A percentile compares a stretch with the other conserved stretches of the same genome.
Evolutionary conservation across 2,113 vertebrate genomes (phyloP).

Genomic region (Epinephelus fuscoguttatus): DNA sequence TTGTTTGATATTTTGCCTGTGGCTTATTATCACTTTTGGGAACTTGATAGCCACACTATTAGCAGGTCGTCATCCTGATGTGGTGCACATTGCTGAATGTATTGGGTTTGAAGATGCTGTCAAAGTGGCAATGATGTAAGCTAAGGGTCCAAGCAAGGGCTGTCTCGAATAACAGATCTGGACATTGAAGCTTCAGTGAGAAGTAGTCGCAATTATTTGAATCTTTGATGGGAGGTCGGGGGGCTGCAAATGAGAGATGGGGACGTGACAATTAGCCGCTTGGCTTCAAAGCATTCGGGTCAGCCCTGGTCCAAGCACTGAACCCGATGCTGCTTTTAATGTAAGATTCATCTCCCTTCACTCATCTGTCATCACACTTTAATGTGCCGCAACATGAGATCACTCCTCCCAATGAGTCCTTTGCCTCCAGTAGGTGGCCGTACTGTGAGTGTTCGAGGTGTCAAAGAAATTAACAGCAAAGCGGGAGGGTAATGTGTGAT

Average conservation of each 20-base stretch:
- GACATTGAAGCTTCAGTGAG: no score
- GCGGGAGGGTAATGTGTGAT: conserved; percentile 32
- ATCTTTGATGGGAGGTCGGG: no score
- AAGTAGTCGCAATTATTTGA: no score
- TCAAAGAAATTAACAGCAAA: conserved; percentile 52
- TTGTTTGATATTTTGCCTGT: not conserved
- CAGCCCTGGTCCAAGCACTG: not conserved
- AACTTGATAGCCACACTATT: conserved; percentile 19
- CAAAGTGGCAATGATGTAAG: conserved; percentile 9
- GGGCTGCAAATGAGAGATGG: no score
- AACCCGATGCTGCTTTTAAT: conserved; percentile 37
- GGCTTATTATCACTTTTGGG: conserved; percentile 11
- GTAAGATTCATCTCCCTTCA: conserved; percentile 37
- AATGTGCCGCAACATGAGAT: conserved; percentile 65
- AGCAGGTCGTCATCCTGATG: conserved; percentile 38
- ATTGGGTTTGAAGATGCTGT: conserved; percentile 35
- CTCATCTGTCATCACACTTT: conserved; percentile 60
- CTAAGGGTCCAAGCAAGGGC: not conserved
- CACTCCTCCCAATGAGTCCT: conserved; percentile 24
- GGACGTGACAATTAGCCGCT: no score
- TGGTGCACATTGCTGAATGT: conserved; percentile 8
- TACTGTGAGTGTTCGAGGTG: conserved; percentile 29
- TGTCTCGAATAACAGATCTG: no score
- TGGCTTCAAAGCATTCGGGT: no score
- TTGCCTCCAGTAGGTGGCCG: not conserved